A percentile compares a stretch with the other conserved stretches of the same genome.
phyloP scores from a whole-genome alignment of 2,797 vertebrate genomes.

The Moxostoma hubbsi region DNA sequence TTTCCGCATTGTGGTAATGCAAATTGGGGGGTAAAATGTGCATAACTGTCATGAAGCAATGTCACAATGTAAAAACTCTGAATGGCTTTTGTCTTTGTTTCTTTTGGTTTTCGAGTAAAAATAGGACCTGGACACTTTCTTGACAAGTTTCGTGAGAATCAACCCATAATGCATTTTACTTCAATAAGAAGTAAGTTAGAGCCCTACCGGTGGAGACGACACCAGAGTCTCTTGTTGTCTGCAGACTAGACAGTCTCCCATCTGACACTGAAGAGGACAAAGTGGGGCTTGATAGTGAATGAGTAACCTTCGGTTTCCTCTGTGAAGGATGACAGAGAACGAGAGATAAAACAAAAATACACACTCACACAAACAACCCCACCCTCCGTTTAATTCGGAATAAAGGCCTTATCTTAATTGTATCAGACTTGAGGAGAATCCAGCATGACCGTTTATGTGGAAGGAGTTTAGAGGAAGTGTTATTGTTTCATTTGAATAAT shows the following conservation, averaged over 20 bases:
- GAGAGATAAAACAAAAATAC: slow-evolving; percentile 43
- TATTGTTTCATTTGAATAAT: slow-evolving; percentile 49
- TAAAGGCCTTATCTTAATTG: slow-evolving; percentile 43
- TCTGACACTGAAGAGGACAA: slow-evolving; percentile 73
- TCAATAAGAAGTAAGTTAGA: neutral
- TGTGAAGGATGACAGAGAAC: slow-evolving; percentile 52
- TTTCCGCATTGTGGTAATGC: no score
- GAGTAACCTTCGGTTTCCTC: slow-evolving; percentile 80
- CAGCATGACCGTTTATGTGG: slow-evolving; percentile 40
- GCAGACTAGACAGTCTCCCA: slow-evolving; percentile 67
- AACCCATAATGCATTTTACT: neutral
- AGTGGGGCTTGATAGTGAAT: slow-evolving; percentile 66
- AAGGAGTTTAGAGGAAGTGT: slow-evolving; percentile 44
- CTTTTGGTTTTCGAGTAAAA: no score
- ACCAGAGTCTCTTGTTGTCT: slow-evolving; percentile 75
- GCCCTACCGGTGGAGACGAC: slow-evolving; percentile 94
- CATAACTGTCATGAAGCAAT: no score
- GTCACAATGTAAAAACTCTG: no score
- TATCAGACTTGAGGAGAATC: slow-evolving; percentile 4
- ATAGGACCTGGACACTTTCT: no score
- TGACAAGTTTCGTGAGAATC: neutral
- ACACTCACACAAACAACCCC: slow-evolving; percentile 13
- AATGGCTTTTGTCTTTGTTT: no score
- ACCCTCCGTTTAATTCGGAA: slow-evolving; percentile 17
- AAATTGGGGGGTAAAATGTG: no score